Percentiles rank a stretch among this genome's conserved stretches.
Evolutionary conservation across 1,140 invertebrate genomes (phyloP).

Genomic region (Gryon sp.): DNA sequence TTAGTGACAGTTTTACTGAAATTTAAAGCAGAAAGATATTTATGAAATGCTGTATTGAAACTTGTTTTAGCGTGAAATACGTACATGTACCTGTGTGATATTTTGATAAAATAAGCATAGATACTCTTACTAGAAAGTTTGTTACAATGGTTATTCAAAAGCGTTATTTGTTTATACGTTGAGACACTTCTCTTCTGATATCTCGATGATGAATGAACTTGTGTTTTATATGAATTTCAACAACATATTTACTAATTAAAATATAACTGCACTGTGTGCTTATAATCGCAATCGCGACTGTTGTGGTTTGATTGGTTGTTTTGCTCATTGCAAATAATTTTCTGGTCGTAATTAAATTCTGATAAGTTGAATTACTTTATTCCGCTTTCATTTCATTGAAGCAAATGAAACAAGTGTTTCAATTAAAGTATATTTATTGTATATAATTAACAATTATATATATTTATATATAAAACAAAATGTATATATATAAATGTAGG

Average conservation of each 20-base stretch:
- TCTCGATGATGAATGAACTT: slow-evolving; percentile 26
- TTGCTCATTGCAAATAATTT: slow-evolving; percentile 8
- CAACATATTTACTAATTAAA: slow-evolving; percentile 44
- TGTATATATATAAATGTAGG: no score
- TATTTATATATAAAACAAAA: no score
- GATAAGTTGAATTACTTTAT: not conserved
- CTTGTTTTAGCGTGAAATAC: slow-evolving; percentile 45
- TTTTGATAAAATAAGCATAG: slow-evolving; percentile 42
- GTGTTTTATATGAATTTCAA: slow-evolving; percentile 32
- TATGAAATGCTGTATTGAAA: slow-evolving; percentile 54
- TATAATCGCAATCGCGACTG: slow-evolving; percentile 3
- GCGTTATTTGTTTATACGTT: slow-evolving; percentile 27
- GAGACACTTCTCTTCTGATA: slow-evolving; percentile 26
- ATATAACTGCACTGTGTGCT: slow-evolving; percentile 14
- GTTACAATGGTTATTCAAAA: slow-evolving; percentile 58
- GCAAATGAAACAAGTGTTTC: not conserved
- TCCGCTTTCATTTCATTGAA: no score
- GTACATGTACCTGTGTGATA: slow-evolving; percentile 33
- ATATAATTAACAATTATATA: no score
- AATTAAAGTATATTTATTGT: no score
- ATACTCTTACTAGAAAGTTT: slow-evolving; percentile 45
- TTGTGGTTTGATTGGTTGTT: slow-evolving; percentile 8
- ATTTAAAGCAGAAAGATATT: slow-evolving; percentile 35
- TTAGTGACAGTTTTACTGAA: slow-evolving; percentile 44
- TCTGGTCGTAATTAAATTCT: not conserved